Base-by-base conservation (phyloP, 2,113 vertebrate genomes). In the Petrocephalus microphthalmus region DNA sequence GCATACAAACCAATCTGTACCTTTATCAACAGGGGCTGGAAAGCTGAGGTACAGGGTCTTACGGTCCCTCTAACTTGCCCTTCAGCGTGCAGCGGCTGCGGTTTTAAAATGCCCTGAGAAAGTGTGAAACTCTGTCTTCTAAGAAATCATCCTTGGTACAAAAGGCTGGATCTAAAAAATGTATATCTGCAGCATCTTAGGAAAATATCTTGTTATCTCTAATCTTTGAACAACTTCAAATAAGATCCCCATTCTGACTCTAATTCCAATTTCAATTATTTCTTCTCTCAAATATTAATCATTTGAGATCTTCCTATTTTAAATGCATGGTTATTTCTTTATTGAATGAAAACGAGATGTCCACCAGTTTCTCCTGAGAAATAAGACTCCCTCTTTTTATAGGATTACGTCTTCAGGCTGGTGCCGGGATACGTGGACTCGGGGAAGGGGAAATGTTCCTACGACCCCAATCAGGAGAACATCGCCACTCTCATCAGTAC, bases 321-420 rank as follows among this genome's bases (percentile, higher is more conserved):
- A 67, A 67, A 67, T 15, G 60, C 60, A 64, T 64, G 25, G 25
- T 25, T 37, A 15, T 19, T 74, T 74, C 29, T 74, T 74, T 37
- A 78, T 19, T 37, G 71, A 78, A 42, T 78, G 33, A 42, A 78
- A 33, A 20, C 2, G 7, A 20, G 82, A 84, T n/a, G 42, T 11
- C 47, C 53, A 1, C 86, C 2, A 3, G 37, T 74, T 52, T 67
- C 84, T 37, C 29, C 11, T 74, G 29, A 19, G 4, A 74, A 54
- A 42, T 52, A 47, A 42, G 17, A 10, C 51, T 90, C 47, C 19
- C 8, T 45, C 20, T 29, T n/a, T 89, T 86, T 89, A 87, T 91
- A 97, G 96, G 96, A 97, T 91, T 97, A 97, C 87, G 92, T 97
- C 87, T 97, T 97, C 90, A 93, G 95, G 81, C 93, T 96, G 91